Percentiles rank a stretch among this genome's conserved stretches.
Evolutionary conservation across 2,797 vertebrate species (phyloP).

Genomic region (Micrastur ruficollis): DNA sequence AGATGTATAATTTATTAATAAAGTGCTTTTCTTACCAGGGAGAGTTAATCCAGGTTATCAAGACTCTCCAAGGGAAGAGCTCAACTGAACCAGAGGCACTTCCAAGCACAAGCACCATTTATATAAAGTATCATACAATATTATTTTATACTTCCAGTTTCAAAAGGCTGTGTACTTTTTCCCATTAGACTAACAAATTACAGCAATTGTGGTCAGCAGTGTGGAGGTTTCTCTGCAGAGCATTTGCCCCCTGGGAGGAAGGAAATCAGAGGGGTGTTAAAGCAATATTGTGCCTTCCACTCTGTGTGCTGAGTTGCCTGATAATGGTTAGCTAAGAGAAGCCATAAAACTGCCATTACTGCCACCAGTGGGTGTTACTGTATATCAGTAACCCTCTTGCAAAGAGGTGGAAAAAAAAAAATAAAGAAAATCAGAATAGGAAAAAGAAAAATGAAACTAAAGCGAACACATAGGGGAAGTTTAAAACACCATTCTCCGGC

Average conservation of each 20-base stretch:
- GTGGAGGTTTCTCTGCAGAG: constrained; percentile 61
- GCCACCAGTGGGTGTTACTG: constrained; percentile 24
- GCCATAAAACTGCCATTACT: constrained; percentile 29
- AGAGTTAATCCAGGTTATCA: constrained; percentile 58
- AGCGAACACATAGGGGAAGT: neutral
- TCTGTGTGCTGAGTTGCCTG: neutral
- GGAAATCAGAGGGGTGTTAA: constrained; percentile 70
- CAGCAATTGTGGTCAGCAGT: constrained; percentile 68
- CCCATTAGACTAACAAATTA: constrained; percentile 74
- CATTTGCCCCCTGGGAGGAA: constrained; percentile 63
- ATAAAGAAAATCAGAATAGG: neutral
- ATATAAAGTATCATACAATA: constrained; percentile 53
- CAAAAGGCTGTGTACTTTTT: constrained; percentile 40
- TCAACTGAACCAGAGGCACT: constrained; percentile 38
- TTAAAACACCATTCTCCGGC: neutral
- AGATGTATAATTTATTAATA: constrained; percentile 57
- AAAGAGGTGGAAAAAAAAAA: neutral
- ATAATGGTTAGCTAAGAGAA: constrained; percentile 43
- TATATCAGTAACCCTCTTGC: neutral
- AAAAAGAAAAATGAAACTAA: neutral
- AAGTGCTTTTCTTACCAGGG: constrained; percentile 23
- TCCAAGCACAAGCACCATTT: constrained; percentile 38
- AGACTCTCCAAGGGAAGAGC: constrained; percentile 38
- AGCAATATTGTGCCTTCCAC: constrained; percentile 54
- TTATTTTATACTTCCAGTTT: constrained; percentile 66